Evolutionary conservation across 2,888 invertebrate species (phyloP).

Genomic region (Tiphia femorata): DNA sequence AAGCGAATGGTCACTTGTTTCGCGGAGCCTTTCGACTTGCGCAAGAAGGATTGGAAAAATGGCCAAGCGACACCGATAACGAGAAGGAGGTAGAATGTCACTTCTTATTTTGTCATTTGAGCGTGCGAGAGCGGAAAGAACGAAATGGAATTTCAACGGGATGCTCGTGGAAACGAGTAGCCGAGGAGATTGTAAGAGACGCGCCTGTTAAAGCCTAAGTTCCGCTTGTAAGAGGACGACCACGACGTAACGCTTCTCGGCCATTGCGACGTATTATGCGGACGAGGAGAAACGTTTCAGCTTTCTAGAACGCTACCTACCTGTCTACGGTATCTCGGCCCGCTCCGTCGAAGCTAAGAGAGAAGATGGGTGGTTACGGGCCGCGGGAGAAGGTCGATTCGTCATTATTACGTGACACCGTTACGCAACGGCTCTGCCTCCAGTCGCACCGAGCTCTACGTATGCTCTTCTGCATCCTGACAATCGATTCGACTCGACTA

Average conservation of each 20-base stretch:
- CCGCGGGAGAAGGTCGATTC: constrained; percentile 58
- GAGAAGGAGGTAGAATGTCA: no score
- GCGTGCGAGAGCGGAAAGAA: no score
- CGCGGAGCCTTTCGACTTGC: no score
- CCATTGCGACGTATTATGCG: constrained; percentile 21
- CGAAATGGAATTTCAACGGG: no score
- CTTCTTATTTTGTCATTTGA: no score
- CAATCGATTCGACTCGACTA: not conserved
- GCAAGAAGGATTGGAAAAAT: no score
- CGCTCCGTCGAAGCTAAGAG: constrained; percentile 32
- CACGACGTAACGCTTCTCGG: constrained; percentile 20
- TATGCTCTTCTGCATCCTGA: not conserved
- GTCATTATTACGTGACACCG: constrained; percentile 60
- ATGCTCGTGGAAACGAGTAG: no score
- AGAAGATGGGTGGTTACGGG: constrained; percentile 51
- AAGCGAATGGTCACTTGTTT: no score
- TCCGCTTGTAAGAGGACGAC: no score
- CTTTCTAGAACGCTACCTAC: constrained; percentile 39
- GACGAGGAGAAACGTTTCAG: constrained; percentile 31
- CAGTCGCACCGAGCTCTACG: not conserved
- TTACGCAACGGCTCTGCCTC: constrained; percentile 53
- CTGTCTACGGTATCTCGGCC: constrained; percentile 11
- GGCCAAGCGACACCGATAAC: no score
- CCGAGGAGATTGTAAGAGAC: no score
- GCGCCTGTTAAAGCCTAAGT: no score